phyloP scores from a whole-genome alignment of 2,888 invertebrate genomes.

The Callosobruchus maculatus region DNA sequence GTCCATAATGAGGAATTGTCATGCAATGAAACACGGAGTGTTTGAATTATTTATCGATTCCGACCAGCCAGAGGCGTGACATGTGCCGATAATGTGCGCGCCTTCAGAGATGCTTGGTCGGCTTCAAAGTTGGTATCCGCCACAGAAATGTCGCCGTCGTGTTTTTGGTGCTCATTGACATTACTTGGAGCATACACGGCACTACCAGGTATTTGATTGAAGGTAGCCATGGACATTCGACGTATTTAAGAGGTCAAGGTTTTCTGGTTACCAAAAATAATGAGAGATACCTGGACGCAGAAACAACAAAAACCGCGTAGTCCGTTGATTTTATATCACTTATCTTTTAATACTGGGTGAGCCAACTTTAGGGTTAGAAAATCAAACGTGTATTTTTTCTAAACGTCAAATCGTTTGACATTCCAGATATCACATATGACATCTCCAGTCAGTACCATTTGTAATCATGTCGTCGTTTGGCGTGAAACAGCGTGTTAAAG shows the following conservation, averaged over 20 bases:
- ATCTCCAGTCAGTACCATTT: too few relatives aligned
- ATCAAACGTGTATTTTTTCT: too few relatives aligned
- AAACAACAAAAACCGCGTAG: too few relatives aligned
- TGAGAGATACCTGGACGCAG: too few relatives aligned
- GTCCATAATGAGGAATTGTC: slow-evolving; percentile 35
- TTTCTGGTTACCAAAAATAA: too few relatives aligned
- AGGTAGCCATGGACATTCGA: neutral
- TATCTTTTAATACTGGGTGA: too few relatives aligned
- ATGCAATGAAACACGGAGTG: slow-evolving; percentile 25
- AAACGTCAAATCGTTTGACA: too few relatives aligned
- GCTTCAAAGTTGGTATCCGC: neutral
- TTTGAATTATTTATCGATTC: slow-evolving; percentile 1
- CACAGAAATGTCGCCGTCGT: neutral
- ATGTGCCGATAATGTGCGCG: neutral
- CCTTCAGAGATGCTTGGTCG: neutral
- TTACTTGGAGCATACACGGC: neutral
- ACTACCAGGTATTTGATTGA: neutral
- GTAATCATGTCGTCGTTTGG: too few relatives aligned
- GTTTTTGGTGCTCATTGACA: neutral
- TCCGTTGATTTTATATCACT: too few relatives aligned
- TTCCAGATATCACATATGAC: too few relatives aligned
- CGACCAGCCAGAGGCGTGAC: neutral
- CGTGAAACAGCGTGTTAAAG: too few relatives aligned
- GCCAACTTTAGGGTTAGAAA: too few relatives aligned
- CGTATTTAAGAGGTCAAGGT: neutral